Evolutionary conservation across 2,888 invertebrate genomes (phyloP), one percentile per base, ranked within the genome.

Genomic region (Cerastis leucographa): DNA sequence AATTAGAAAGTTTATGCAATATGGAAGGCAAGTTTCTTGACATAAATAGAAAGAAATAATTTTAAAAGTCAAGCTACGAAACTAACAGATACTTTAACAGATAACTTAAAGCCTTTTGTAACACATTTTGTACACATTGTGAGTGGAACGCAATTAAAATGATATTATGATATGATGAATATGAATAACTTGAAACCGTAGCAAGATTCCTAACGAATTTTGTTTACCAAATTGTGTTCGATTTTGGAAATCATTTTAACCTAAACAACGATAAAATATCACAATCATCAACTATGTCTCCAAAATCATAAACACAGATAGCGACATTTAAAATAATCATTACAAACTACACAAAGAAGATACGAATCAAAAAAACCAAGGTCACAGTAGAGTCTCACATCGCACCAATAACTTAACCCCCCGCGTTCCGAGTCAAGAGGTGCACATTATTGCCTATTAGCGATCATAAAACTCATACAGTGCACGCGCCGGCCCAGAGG

Each of bases 361-460:
- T 78, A 71, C 51, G 64, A 83, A 85, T 85, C 68, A 40, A 80
- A 82, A 86, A 70, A 44, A 65, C 66, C 74, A 80, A 85, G 81
- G 89, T 87, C 83, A 76, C 62, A 81, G 85, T 83, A 70, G 80
- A 83, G 84, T 71, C 83, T 76, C 71, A 85, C 77, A 84, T 82
- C 81, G 87, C 87, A 91, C 86, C 91, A 90, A 91, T 91, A 92
- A 91, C 86, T 92, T 93, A 91, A 91, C 92, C 92, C 89, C 89
- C 89, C 88, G 89, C 90, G 90, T 89, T 87, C 84, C 69, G 88
- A 89, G 92, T 92, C 91, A 91, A 91, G 87, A 93, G 92, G 91
- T 92, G 91, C 91, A 89, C 90, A 91, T 93, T 93, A 93, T 91
- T 89, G 90, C 86, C 92, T 90, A 93, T 94, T 94, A 94, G 89